These are phyloP conservation scores for Hoplostethus mediterraneus DNA, from an alignment of 2,797 vertebrate species.

Conservation along the genomic window DNA sequence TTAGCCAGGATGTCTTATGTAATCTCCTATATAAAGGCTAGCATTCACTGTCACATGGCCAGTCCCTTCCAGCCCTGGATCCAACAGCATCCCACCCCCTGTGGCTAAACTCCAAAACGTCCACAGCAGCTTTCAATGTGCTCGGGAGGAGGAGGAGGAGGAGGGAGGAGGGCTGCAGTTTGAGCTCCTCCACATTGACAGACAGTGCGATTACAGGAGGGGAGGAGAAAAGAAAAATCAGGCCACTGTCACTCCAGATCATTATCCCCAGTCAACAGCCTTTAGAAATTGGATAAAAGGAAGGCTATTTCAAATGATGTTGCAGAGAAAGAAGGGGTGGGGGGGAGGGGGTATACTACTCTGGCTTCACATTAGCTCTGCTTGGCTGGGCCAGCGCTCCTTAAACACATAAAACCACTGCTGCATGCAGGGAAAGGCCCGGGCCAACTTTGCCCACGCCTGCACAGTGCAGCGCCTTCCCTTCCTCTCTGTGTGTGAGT, in stretches of 20 bases:
- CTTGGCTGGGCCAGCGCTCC: conserved; percentile 65
- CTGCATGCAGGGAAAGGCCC: conserved; percentile 50
- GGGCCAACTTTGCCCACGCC: conserved; percentile 29
- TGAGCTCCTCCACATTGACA: conserved; percentile 65
- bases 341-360: conserved; percentile 30
- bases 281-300: conserved; percentile 73
- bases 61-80: conserved; percentile 48
- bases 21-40: conserved; percentile 61
- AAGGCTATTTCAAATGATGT: conserved; percentile 69
- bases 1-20: conserved; percentile 57
- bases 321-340: conserved; percentile 36
- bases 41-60: conserved; percentile 46
- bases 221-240: conserved; percentile 62
- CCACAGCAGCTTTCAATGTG: conserved; percentile 61
- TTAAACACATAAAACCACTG: conserved; percentile 66
- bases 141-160: conserved; percentile 35
- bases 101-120: conserved; percentile 67
- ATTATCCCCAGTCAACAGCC: conserved; percentile 74
- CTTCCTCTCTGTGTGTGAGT: conserved; percentile 60
- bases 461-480: conserved; percentile 48
- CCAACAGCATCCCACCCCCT: conserved; percentile 44
- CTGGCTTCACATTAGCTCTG: conserved; percentile 72
- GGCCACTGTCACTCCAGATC: conserved; percentile 80
- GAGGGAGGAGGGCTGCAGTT: conserved; percentile 42
- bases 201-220: conserved; percentile 63